These are phyloP conservation scores for Ophioninae sp. DNA, from an alignment of 2,888 invertebrate species.

Conservation along the genomic window DNA sequence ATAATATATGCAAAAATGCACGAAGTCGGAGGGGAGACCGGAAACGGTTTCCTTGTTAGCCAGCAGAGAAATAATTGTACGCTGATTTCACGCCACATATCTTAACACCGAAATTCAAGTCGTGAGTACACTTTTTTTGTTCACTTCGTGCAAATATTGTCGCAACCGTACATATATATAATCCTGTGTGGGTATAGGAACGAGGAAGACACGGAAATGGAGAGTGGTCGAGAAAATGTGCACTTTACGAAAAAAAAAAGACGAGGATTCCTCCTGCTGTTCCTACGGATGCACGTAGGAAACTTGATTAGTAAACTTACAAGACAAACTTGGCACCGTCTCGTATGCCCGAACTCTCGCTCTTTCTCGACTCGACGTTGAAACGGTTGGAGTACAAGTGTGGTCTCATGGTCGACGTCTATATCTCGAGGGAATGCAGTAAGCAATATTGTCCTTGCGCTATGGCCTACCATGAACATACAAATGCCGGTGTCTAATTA, in stretches of 20 bases:
- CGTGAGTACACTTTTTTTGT: background rate
- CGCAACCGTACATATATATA: background rate
- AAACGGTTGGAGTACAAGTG: conserved; percentile 34
- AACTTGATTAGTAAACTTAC: conserved; percentile 63
- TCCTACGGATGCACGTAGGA: conserved; percentile 54
- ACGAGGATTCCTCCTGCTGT: conserved; percentile 28
- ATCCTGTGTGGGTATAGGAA: conserved; percentile 12
- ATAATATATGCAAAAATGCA: background rate
- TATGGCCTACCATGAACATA: conserved; percentile 12
- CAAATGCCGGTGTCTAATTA: conserved; percentile 21
- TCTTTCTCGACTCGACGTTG: conserved; percentile 20
- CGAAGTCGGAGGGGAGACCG: background rate
- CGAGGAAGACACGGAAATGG: background rate
- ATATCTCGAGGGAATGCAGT: conserved; percentile 41
- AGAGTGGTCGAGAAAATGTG: conserved; percentile 18
- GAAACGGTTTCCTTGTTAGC: background rate
- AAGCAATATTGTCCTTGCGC: conserved; percentile 49
- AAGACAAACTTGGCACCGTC: conserved; percentile 56
- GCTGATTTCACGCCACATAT: background rate
- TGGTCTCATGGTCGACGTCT: conserved; percentile 25
- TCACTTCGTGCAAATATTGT: conserved; percentile 41
- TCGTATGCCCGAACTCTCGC: conserved; percentile 39
- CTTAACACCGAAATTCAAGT: background rate
- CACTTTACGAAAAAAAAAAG: conserved; percentile 35
- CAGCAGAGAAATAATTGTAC: conserved; percentile 40